Evolutionary conservation across 2,888 invertebrate species (phyloP).

Genomic region (Trichopoda pennipes): DNA sequence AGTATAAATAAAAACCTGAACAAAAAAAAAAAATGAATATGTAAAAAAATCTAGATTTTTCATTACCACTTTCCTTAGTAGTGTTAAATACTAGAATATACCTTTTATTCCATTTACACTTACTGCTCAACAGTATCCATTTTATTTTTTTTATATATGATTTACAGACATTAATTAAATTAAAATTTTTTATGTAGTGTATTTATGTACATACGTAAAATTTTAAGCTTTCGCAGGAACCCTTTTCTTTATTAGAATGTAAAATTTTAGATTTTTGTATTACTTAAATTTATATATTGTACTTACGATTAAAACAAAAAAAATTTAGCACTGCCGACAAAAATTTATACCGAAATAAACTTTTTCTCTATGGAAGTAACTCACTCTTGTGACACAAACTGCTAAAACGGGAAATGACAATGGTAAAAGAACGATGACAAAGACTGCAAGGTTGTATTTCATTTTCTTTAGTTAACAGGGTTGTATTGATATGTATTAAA

Average conservation of each 20-base stretch:
- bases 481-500: neutral
- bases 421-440: constrained; percentile 41
- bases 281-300: constrained; percentile 56
- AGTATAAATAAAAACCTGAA: neutral
- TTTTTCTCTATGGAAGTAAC: constrained; percentile 38
- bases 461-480: neutral
- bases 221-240: no score
- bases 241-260: neutral
- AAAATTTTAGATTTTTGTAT: neutral
- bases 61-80: no score
- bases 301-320: constrained; percentile 81
- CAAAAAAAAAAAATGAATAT: neutral
- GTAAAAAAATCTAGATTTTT: no score
- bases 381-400: constrained; percentile 56
- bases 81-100: no score
- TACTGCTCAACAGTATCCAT: no score
- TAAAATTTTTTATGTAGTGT: no score
- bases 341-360: constrained; percentile 58
- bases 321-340: constrained; percentile 78
- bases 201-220: no score
- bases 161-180: no score
- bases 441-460: constrained; percentile 24
- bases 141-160: no score
- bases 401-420: constrained; percentile 60
- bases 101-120: no score